These are phyloP conservation scores for Yoshiicerus persimilis DNA, from an alignment of 1,140 invertebrate species.

Conservation along the genomic window DNA sequence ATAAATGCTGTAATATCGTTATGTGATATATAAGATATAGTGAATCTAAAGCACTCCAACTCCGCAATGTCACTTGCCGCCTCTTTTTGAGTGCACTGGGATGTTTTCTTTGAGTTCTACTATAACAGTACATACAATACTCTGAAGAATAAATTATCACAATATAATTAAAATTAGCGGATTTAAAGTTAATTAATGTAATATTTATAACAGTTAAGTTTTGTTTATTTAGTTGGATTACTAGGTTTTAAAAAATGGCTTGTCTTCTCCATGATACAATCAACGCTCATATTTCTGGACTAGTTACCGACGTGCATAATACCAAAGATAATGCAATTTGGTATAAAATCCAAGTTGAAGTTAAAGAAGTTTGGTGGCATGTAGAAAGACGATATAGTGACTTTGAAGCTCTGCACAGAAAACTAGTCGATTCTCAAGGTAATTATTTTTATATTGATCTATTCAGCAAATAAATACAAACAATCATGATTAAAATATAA, in stretches of 20 bases:
- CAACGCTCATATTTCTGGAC: constrained; percentile 63
- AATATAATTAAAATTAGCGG: no score
- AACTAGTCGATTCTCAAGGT: constrained; percentile 71
- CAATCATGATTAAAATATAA: no score
- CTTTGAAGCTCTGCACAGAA: constrained; percentile 83
- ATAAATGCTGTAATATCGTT: no score
- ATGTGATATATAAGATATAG: no score
- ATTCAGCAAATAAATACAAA: no score
- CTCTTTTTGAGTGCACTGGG: no score
- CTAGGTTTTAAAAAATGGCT: constrained; percentile 59
- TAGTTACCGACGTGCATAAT: constrained; percentile 55
- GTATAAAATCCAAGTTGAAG: constrained; percentile 68
- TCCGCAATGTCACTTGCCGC: no score
- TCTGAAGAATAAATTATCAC: no score
- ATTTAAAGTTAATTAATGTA: neutral
- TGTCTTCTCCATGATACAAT: constrained; percentile 63
- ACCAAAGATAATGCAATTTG: constrained; percentile 62
- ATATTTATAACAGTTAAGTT: neutral
- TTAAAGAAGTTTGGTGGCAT: constrained; percentile 74
- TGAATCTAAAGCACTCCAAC: no score
- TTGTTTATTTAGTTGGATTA: neutral
- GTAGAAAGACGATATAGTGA: constrained; percentile 84
- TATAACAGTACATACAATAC: no score
- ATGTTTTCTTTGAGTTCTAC: no score
- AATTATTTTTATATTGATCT: constrained; percentile 9